Evolutionary conservation across 2,888 invertebrate species (phyloP).

Genomic region (Lasioglossum pauxillum): DNA sequence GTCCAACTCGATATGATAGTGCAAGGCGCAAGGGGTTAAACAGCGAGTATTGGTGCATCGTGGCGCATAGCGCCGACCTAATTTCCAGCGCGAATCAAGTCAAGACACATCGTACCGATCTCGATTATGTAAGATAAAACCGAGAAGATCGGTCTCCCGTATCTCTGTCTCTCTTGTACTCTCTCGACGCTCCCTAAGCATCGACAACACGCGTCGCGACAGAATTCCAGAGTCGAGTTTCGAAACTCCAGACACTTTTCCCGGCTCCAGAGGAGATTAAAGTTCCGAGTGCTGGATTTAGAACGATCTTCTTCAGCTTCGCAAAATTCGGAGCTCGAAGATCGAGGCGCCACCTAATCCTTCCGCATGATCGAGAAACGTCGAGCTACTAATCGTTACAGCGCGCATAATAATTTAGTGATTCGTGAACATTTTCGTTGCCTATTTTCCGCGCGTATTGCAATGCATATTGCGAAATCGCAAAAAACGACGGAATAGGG

Average conservation of each 20-base stretch:
- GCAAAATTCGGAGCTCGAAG: neutral
- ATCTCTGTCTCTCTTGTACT: neutral
- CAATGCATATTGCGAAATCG: neutral
- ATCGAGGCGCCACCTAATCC: neutral
- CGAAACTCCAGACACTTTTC: neutral
- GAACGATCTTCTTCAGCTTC: neutral
- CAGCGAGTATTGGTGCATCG: constrained; percentile 62
- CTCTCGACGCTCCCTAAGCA: neutral
- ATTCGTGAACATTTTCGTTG: neutral
- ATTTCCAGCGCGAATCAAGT: constrained; percentile 45
- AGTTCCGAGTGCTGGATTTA: neutral
- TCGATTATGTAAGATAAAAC: constrained; percentile 21
- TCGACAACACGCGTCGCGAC: neutral
- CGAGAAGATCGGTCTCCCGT: neutral
- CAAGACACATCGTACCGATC: constrained; percentile 28
- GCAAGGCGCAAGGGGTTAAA: constrained; percentile 25
- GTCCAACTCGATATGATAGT: neutral
- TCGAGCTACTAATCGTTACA: neutral
- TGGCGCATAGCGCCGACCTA: constrained; percentile 67
- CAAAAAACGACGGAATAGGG: neutral
- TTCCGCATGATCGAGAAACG: neutral
- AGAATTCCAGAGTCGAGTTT: neutral
- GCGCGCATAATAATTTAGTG: neutral
- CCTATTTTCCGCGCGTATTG: neutral
- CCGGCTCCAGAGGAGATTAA: neutral